Conservation (phyloP, 1,140 invertebrate species). For the Theocolax elegans region DNA sequence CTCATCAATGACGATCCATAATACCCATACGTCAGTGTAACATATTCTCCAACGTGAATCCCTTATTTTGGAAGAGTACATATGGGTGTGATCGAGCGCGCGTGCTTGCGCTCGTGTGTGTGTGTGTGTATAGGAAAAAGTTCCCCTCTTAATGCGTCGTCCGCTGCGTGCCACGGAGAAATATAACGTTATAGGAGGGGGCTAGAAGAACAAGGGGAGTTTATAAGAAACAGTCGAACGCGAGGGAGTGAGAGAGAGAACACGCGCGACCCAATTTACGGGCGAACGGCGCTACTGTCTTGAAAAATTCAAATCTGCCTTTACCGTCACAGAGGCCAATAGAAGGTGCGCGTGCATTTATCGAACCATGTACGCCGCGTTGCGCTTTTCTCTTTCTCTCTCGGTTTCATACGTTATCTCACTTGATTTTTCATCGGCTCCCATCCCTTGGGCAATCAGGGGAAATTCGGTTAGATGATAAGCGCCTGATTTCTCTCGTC, state of each 20-base stretch:
- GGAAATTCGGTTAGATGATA: too few species aligned
- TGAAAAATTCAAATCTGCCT: conserved; percentile 32
- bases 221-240: conserved; percentile 25
- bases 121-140: too few species aligned
- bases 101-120: too few species aligned
- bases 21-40: too few species aligned
- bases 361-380: conserved; percentile 3
- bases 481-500: too few species aligned
- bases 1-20: too few species aligned
- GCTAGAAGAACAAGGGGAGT: background rate
- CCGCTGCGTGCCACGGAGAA: conserved; percentile 6
- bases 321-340: background rate
- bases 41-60: too few species aligned
- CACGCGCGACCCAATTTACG: conserved; percentile 27
- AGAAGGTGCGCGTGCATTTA: background rate
- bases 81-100: too few species aligned
- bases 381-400: background rate
- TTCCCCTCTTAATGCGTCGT: too few species aligned
- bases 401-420: too few species aligned
- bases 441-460: too few species aligned
- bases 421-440: background rate
- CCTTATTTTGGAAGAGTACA: too few species aligned
- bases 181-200: background rate
- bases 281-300: conserved; percentile 12
- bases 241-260: background rate